Base-by-base conservation (phyloP, 2,797 vertebrate species). In the Discoglossus pictus region DNA sequence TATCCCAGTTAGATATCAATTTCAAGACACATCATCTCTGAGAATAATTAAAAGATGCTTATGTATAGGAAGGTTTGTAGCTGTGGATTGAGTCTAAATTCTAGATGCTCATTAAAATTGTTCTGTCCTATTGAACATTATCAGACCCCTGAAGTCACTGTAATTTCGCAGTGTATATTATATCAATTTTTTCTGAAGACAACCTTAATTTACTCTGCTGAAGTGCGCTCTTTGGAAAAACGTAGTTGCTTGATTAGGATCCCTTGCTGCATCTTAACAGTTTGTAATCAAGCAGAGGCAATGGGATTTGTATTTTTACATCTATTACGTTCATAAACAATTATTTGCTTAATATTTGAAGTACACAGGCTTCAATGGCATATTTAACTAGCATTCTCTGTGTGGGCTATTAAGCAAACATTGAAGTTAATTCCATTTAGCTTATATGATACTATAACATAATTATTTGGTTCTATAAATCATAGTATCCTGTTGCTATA, bases 281-380 rank as follows among this genome's bases (percentile, higher is more conserved):
- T 75, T 77, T 80, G 65, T 59, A 74, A 78, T 76, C 68, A 52
- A 74, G 70, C 75, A 79, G 79, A 68, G 61, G 77, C 66, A 86
- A 75, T 72, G 73, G 78, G 72, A 86, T 86, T 85, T 86, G 82
- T 76, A 74, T 84, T 68, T 61, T 74, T 78, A 82, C 83, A 75
- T 77, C 79, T 83, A 77, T 82, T 83, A 80, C 86, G 82, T 81
- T 86, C 81, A 68, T 73, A 83, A 83, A 75, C 75, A 86, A 84
- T 88, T 87, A 88, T 90, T 89, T 87, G 84, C 82, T 86, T 86
- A 87, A 88, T 87, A 88, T 87, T 87, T 88, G 68, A 79, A 74
- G 80, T 84, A 86, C 82, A 87, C 86, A 85, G 81, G 79, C 80
- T 78, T 74, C 75, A 75, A 81, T 81, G 82, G 77, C 73, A 78